These are phyloP conservation scores for Elachura formosa DNA, from an alignment of 2,113 vertebrate species.

Conservation along the genomic window DNA sequence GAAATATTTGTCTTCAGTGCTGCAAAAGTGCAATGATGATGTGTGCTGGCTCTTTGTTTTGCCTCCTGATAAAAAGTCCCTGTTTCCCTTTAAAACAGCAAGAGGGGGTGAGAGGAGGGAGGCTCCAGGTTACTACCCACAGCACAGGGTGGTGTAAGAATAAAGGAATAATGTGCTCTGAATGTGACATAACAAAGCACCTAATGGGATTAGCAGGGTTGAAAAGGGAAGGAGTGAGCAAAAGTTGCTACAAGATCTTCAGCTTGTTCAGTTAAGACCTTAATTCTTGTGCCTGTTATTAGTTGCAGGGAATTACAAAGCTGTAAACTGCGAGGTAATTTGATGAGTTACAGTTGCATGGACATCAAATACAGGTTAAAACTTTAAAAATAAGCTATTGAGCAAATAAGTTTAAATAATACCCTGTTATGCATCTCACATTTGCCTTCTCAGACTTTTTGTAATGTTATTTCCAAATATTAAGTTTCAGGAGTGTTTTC, in stretches of 20 bases:
- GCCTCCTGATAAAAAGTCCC: not conserved
- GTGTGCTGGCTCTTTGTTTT: rapidly evolving
- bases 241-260: not conserved
- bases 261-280: not conserved
- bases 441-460: not conserved
- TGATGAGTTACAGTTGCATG: not conserved
- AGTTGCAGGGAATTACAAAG: not conserved
- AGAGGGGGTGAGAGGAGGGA: not conserved
- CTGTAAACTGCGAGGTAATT: not conserved
- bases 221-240: not conserved
- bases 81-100: not conserved
- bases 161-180: not conserved
- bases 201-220: not conserved
- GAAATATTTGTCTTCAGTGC: not conserved
- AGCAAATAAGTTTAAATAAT: not conserved
- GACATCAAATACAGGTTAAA: not conserved
- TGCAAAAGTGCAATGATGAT: not conserved
- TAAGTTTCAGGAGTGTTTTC: not conserved
- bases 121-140: not conserved
- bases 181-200: not conserved
- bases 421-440: not conserved
- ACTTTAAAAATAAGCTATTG: not conserved
- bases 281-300: not conserved
- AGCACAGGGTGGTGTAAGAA: not conserved
- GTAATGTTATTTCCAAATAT: not conserved